Base-by-base conservation (phyloP, 2,113 vertebrate genomes). In the Herpailurus yagouaroundi region DNA sequence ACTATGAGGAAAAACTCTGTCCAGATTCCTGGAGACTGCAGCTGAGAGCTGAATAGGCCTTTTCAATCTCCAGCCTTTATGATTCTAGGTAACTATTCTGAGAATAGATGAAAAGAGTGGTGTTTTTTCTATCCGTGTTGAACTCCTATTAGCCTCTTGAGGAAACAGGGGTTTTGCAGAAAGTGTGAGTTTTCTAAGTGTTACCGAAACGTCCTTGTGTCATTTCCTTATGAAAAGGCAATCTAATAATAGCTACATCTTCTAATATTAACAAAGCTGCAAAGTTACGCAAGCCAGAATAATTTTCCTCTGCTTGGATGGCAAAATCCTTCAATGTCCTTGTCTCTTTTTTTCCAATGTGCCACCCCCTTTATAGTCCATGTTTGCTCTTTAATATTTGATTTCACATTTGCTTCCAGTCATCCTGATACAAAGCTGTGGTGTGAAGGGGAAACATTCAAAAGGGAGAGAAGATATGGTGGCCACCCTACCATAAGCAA, bases 331-430 rank as follows among this genome's bases (percentile, higher is more conserved):
- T 97, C 93, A 64, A 87, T 66, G 89, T 23, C 96, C 93, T 97
- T 97, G 86, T 84, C 95, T 86, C 89, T 89, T 89, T 97, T 97
- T 96, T 77, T 91, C 94, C 89, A 71, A 31, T 19, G 31, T 38
- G 50, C 68, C 95, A 76, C 38, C 8, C 29, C 27, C 60, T 96
- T 96, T 41, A 52, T 48, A 86, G 48, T 91, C 73, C 31, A 16
- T 87, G 85, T 97, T 97, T 95, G 91, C 68, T 97, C 89, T 93
- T 94, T 93, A 97, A 95, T 97, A 97, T 97, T 98, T 97, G 95
- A 96, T 96, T 93, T 92, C 83, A 45, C 92, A 89, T 87, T 94
- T 92, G 95, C 90, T 90, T 96, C 82, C 90, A 91, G 77, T 91
- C 86, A 66, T 91, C 63, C 63, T 83, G 89, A 89, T 57, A 79